phyloP scores from a whole-genome alignment of 2,797 vertebrate species.

The Apogon talboti region DNA sequence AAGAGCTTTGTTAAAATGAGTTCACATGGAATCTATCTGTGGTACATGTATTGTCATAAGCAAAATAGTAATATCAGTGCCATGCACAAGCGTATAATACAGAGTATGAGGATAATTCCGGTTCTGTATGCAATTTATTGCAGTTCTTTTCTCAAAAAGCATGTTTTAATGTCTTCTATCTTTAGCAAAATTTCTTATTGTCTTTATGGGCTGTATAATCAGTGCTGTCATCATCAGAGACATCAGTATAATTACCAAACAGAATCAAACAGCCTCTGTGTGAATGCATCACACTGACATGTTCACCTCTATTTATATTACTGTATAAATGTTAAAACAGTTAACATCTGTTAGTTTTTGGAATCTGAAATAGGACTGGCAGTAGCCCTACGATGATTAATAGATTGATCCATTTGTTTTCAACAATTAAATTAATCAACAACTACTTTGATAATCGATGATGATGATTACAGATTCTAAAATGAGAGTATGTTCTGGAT shows the following conservation, averaged over 20 bases:
- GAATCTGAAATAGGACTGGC: not conserved
- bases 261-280: constrained; percentile 5
- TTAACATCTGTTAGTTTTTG: not conserved
- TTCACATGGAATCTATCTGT: not conserved
- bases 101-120: not conserved
- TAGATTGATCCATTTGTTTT: no score
- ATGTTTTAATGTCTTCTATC: constrained; percentile 15
- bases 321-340: constrained; percentile 21
- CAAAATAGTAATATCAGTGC: constrained; percentile 1
- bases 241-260: constrained; percentile 24
- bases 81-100: not conserved
- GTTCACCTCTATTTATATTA: constrained; percentile 18
- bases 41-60: not conserved
- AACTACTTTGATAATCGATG: no score
- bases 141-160: constrained; percentile 15
- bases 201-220: constrained; percentile 12
- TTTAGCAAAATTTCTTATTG: constrained; percentile 22
- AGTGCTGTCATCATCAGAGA: constrained; percentile 22
- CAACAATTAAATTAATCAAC: no score
- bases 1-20: not conserved
- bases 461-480: no score
- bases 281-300: constrained; percentile 4
- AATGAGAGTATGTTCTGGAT: no score
- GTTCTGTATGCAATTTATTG: constrained; percentile 6
- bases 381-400: not conserved